Base-by-base conservation (phyloP, 2,888 invertebrate species). In the Leptinotarsa juncta region DNA sequence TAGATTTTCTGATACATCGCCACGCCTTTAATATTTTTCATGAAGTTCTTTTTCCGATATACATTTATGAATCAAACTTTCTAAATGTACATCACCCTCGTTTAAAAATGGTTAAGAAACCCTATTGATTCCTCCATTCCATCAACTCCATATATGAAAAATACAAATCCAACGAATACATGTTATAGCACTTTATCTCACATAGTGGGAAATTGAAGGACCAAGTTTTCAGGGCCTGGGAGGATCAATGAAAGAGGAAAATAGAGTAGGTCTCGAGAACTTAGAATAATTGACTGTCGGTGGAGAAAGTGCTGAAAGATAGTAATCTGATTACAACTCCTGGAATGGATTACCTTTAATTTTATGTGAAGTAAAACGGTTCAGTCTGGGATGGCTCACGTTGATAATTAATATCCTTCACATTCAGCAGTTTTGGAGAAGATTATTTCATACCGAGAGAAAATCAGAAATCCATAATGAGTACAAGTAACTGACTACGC, bases 311-410 rank as follows among this genome's bases (percentile, higher is more conserved):
- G 69, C 62, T 73, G 71, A 67, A 72, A 76, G 73, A 76, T 76
- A 73, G 73, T 76, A 42, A 76, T 76, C 76, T 76, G 76, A 76
- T 76, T 69, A 73, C 73, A 73, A 69, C 72, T 67, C 72, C 75
- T 73, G 76, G 65, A 72, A 72, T 72, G 74, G 65, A 72, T 73
- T 71, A 65, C 67, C 68, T 74, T 77, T 77, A 77, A 77, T 77
- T 77, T 76, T 73, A 75, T 76, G 32, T 51, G 67, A 60, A 75
- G 75, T 62, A 2, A 66, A 71, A 72, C 60, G 73, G 72, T 72
- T 76, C 73, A 70, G 73, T 66, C 67, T 20, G 60, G 50, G 70
- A 70, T 60, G 18, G 55, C 68, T 48, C 62, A 18, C n/a, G 32
- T 32, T 62, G 62, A 14, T 16, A 42, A 42, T 23, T 60, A 14